Evolutionary conservation across 2,113 vertebrate species (phyloP).

Genomic region (Vidua chalybeata): DNA sequence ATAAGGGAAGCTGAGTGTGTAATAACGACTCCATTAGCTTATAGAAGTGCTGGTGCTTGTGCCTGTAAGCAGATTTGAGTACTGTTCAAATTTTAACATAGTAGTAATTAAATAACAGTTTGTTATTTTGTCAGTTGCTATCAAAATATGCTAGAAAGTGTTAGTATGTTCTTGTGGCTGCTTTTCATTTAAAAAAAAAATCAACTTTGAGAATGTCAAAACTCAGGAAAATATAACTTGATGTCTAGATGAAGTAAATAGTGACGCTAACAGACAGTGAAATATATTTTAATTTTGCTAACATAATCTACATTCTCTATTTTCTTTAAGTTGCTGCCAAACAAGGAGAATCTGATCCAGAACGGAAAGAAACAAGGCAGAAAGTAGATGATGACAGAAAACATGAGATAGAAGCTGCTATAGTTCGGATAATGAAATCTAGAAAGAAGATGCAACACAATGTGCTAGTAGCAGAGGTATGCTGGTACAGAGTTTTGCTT

Average conservation of each 20-base stretch:
- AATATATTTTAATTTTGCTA: not conserved
- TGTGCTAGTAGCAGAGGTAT: conserved; percentile 95
- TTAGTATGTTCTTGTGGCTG: conserved; percentile 23
- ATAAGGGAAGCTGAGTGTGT: not conserved
- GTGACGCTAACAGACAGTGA: not conserved
- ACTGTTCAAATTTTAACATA: not conserved
- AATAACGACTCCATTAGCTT: not conserved
- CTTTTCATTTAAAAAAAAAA: not conserved
- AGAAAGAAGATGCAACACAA: conserved; percentile 99
- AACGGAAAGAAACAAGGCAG: conserved; percentile 96
- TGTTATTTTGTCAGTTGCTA: conserved; percentile 55
- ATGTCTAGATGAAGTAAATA: conserved; percentile 32
- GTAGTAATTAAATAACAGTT: conserved; percentile 22
- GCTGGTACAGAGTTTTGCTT: not conserved
- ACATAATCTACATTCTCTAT: conserved; percentile 9
- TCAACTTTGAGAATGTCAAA: conserved; percentile 3
- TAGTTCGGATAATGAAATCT: conserved; percentile 98
- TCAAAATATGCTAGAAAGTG: conserved; percentile 37
- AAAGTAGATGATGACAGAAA: conserved; percentile 99
- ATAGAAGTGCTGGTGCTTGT: not conserved
- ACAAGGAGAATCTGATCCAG: conserved; percentile 97
- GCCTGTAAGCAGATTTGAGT: not conserved
- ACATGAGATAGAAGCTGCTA: conserved; percentile 97
- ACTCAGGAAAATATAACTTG: conserved; percentile 17
- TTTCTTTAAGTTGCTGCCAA: conserved; percentile 90